Base-by-base conservation (phyloP, 1,140 invertebrate genomes). In the Micrasema longulum region DNA sequence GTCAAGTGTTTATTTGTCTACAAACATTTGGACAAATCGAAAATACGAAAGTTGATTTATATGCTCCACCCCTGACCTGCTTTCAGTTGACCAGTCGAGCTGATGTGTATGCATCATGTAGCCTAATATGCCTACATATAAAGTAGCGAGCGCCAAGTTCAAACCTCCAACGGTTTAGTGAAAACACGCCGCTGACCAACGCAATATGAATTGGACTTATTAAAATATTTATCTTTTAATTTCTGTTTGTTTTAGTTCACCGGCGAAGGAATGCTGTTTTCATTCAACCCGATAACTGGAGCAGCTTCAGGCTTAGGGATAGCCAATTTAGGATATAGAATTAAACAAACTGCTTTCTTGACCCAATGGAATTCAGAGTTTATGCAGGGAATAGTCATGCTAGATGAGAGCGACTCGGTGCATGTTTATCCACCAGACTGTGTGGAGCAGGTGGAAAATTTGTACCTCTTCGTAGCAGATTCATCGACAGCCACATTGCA, bases 231-330 rank as follows among this genome's bases (percentile, higher is more conserved):
- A 52, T 35, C 18, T 48, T 48, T 48, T 4, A 48, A 22, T 45
- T 52, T n/a, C 11, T 57, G 4, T 74, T 62, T 22, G 35, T 69
- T 70, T 12, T 47, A 94, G 90, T 81, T 82, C 31, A 91, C 89
- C 1, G 90, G 90, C 45, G 89, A 93, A 77, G 92, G 92, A 7
- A 80, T 95, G 9, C 77, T 97, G 16, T 92, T 90, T 76, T 90
- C 89, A 5, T 92, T 98, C 77, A 92, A 98, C 84, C 96, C 96
- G 0, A 95, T 97, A 63, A 92, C 88, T 48, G 96, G 96, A 5
- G 83, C 87, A 48, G 82, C 87, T 12, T 77, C 88, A 0, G 88
- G 87, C 47, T 84, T 87, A 68, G 87, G 88, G 12, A 72, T 88
- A 0, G 77, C 89, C 31, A 83, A 87, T 69, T 80, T 96, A 18